A percentile compares a stretch with the other conserved stretches of the same genome.
Conservation (phyloP, 2,113 vertebrate species). For the Nothobranchius kuhntae region DNA sequence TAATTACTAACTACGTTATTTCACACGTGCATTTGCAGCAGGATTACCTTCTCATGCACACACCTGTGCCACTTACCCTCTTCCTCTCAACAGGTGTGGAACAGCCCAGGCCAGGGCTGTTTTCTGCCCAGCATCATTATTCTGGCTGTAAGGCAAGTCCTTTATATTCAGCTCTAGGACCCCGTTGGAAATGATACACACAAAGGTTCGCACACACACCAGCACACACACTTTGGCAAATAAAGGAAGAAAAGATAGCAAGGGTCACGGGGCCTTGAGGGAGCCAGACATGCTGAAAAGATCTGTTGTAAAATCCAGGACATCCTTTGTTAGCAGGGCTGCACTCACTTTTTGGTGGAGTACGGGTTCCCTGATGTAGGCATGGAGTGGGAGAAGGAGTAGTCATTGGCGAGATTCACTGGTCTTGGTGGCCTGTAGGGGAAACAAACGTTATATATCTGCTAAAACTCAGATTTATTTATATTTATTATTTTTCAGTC, state of each 20-base stretch:
- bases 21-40: conserved; percentile 46
- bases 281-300: conserved; percentile 38
- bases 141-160: conserved; percentile 86
- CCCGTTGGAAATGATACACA: conserved; percentile 26
- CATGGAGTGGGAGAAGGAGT: conserved; percentile 93
- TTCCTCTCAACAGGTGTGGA: conserved; percentile 93
- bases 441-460: conserved; percentile 30
- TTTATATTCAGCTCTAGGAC: conserved; percentile 83
- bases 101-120: conserved; percentile 87
- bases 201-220: conserved; percentile 21
- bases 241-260: conserved; percentile 40
- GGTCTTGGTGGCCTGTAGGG: conserved; percentile 92
- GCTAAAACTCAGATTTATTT: background rate
- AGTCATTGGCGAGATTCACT: conserved; percentile 91
- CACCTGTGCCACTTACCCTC: conserved; percentile 90
- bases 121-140: conserved; percentile 86
- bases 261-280: conserved; percentile 46
- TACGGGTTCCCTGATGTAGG: conserved; percentile 96
- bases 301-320: conserved; percentile 49
- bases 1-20: conserved; percentile 52
- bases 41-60: conserved; percentile 31
- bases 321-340: conserved; percentile 37
- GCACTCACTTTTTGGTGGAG: conserved; percentile 94
- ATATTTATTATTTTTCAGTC: conserved; percentile 1
- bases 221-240: conserved; percentile 17